Percentiles rank a stretch among this genome's conserved stretches.
Conservation (phyloP, 2,797 vertebrate genomes). For the Smutsia temminckii region DNA sequence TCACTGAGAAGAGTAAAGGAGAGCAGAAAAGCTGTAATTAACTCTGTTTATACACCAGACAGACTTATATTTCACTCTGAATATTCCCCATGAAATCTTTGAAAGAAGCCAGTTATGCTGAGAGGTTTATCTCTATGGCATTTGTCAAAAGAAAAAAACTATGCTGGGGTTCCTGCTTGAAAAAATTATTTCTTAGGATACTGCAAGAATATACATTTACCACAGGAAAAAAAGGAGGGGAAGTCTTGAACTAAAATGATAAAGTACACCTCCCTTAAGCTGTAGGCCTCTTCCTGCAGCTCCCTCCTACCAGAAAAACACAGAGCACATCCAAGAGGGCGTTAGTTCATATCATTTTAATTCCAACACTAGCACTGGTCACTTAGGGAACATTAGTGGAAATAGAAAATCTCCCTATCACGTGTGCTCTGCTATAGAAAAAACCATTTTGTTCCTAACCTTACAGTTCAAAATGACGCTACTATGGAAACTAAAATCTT, state of each 20-base stretch:
- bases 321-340: background rate
- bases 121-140: slow-evolving; percentile 68
- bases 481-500: slow-evolving; percentile 48
- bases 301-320: background rate
- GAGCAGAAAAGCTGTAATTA: slow-evolving; percentile 68
- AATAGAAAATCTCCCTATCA: background rate
- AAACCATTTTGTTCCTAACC: slow-evolving; percentile 37
- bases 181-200: slow-evolving; percentile 61
- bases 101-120: slow-evolving; percentile 48
- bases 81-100: slow-evolving; percentile 67
- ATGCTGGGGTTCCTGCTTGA: slow-evolving; percentile 59
- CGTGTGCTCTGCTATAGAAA: background rate
- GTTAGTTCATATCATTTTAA: background rate
- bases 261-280: background rate
- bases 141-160: slow-evolving; percentile 75
- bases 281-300: background rate
- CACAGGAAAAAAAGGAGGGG: background rate
- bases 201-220: background rate
- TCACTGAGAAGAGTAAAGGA: slow-evolving; percentile 51
- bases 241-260: slow-evolving; percentile 26
- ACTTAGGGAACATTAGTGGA: background rate
- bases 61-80: slow-evolving; percentile 70
- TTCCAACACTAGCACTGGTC: background rate
- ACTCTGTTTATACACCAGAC: slow-evolving; percentile 66
- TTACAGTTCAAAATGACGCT: slow-evolving; percentile 43